Evolutionary conservation across 1,140 invertebrate genomes (phyloP), one percentile per base, ranked within the genome.

Genomic region (Drosophila persimilis): DNA sequence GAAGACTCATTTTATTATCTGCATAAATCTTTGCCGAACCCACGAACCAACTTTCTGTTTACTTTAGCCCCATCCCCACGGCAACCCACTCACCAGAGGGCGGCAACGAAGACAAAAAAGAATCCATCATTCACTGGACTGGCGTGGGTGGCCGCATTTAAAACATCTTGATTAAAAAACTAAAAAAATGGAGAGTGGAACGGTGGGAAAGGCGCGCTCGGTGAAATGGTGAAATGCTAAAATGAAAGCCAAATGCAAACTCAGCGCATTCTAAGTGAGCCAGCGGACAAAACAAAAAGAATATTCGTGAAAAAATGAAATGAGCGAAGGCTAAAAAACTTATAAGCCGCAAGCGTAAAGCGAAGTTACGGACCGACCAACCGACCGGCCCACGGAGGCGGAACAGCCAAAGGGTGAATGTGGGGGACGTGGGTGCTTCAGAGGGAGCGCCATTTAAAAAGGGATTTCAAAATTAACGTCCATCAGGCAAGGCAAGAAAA

Each of bases 101-200:
- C 4, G 4, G 24, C 3, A 26, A 26, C 0, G 24, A 26, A 48
- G 55, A 59, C 56, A 58, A 31, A 69, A 80, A 60, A 71, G 72
- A 86, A 85, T 85, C 62, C 77, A 85, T 85, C 81, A 85, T 86
- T 80, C 81, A 80, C 58, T 79, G 81, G 77, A 77, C 77, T 75
- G 56, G 77, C 9, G 80, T 75, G 56, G 77, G 35, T 35, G 35
- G 35, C 71, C 80, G 80, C 81, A 85, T 85, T 84, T 85, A 85
- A 85, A 85, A 85, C 70, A 85, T 85, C 81, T 85, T 85, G 80
- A 85, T 85, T 85, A 85, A 85, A 85, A 85, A 85, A 85, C 77
- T 77, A 85, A 85, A 64, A 60, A 56, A 53, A 46, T 41, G 44
- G 41, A 43, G 43, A 52, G 35, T 53, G 45, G 55, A 6, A 26